Percentiles rank a stretch among this genome's conserved stretches.
phyloP scores from a whole-genome alignment of 2,113 vertebrate species.

The Plecotus auritus region DNA sequence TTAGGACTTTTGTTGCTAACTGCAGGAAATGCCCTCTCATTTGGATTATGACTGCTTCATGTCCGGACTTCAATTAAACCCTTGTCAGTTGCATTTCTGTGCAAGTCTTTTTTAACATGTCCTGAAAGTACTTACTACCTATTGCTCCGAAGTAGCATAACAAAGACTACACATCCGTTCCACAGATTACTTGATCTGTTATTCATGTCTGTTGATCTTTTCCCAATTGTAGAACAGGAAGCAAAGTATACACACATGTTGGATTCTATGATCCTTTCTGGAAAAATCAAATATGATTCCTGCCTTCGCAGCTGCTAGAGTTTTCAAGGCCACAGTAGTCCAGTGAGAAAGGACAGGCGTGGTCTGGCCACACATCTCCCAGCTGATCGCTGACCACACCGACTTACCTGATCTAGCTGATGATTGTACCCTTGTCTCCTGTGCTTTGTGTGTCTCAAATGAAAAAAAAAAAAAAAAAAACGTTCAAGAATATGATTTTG shows the following conservation, averaged over 20 bases:
- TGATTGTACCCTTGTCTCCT: rapidly evolving
- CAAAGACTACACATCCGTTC: too few species aligned
- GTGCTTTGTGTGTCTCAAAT: rapidly evolving
- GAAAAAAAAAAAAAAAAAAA: not conserved
- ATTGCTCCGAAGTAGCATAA: not conserved
- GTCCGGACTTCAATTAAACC: not conserved
- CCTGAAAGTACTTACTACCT: not conserved
- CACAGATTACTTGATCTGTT: not conserved
- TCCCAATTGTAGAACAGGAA: not conserved
- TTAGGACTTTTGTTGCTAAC: too few species aligned
- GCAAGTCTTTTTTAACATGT: not conserved
- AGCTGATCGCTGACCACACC: rapidly evolving
- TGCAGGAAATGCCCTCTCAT: not conserved
- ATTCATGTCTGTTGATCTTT: not conserved
- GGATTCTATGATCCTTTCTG: not conserved
- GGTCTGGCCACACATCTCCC: rapidly evolving
- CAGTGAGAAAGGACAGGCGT: not conserved
- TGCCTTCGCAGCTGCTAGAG: not conserved
- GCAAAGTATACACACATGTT: not conserved
- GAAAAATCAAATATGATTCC: too few species aligned
- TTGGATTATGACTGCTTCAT: not conserved
- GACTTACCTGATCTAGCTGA: not conserved
- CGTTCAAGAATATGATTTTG: not conserved
- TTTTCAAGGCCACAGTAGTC: not conserved
- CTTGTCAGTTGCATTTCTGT: not conserved